Evolutionary conservation across 2,888 invertebrate genomes (phyloP), one percentile per base, ranked within the genome.

Genomic region (Elmis aenea): DNA sequence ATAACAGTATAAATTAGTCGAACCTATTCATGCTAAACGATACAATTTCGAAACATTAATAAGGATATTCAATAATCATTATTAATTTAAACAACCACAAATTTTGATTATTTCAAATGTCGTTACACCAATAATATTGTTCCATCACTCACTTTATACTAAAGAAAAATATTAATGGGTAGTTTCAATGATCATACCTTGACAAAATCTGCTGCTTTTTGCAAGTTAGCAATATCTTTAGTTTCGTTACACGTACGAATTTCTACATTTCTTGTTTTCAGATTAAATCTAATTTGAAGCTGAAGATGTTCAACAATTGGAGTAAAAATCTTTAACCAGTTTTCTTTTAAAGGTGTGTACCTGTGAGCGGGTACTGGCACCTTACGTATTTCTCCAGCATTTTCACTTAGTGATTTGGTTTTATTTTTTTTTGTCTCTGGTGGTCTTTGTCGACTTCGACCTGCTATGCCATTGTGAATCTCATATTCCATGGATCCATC

Each of bases 171-270:
- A n/a, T n/a, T n/a, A n/a, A n/a, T 18, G 18, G 18, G 26, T 13
- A 11, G 5, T n/a, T n/a, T n/a, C n/a, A n/a, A n/a, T 6, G 30
- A 30, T 42, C 27, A 31, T 51, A 65, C 66, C 52, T 85, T 86
- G 0, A 99, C 90, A 75, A 99, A 99, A 70, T 99, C 99, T 8
- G 95, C 93, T 28, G 88, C 99, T 70, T 95, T 97, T 66, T 99
- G 97, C 42, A 99, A 71, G 66, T 92, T 88, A 5, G 85, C 81
- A 46, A 93, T 83, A 58, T 96, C 94, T 50, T 79, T 77, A 0
- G 89, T 88, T 57, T 85, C 83, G 24, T 74, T 67, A 30, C 72
- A 68, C 6, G 72, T 68, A 55, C 86, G 78, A 29, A 95, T 83
- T 71, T 95, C 94, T 1, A 96, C 91, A 67, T 91, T 87, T 46